Base-by-base conservation (phyloP, 2,888 invertebrate genomes). In the Trachelus iudaicus region DNA sequence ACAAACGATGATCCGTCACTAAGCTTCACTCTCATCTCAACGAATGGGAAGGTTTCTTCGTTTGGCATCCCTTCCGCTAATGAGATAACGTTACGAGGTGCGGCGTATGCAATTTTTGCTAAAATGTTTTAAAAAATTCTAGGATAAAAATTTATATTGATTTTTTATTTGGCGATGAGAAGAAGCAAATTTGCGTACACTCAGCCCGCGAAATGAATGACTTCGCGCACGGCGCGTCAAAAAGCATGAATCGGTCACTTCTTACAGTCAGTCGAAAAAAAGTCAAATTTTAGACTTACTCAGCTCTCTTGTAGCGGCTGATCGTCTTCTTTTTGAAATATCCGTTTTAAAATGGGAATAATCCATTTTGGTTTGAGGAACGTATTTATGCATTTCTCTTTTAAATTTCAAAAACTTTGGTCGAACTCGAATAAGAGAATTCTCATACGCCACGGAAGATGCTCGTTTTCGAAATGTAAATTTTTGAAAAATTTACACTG, bases 41-140 rank as follows among this genome's bases (percentile, higher is more conserved):
- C 92, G 89, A 95, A 95, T 0, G 96, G 96, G 87, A 96, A 96
- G 30, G 95, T 94, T 12, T 93, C 92, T 81, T 95, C 95, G 86
- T 96, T 96, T 11, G 96, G 96, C 94, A 96, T 94, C 0, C 96
- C 96, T 83, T 95, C 95, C 0, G 95, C 96, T 35, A 95, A 89
- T 0, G 95, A 95, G 23, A 95, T 93, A 80, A 93, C 91, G 73
- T 90, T 92, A 80, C 92, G 92, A 68, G 92, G 92, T 56, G 92
- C 92, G 68, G 91, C 92, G 81, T 93, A 93, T 78, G 92, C 92
- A 30, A 92, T 89, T 88, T 93, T 93, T 23, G 93, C 94, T 94
- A 85, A 69, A 89, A 35, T 12, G 3, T 35, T 31, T 31, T 31
- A 11, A 12, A 12, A 11, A 35, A 35, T 35, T 12, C 0, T 12